Evolutionary conservation across 2,797 vertebrate species (phyloP).

Genomic region (Harpagifer antarcticus): DNA sequence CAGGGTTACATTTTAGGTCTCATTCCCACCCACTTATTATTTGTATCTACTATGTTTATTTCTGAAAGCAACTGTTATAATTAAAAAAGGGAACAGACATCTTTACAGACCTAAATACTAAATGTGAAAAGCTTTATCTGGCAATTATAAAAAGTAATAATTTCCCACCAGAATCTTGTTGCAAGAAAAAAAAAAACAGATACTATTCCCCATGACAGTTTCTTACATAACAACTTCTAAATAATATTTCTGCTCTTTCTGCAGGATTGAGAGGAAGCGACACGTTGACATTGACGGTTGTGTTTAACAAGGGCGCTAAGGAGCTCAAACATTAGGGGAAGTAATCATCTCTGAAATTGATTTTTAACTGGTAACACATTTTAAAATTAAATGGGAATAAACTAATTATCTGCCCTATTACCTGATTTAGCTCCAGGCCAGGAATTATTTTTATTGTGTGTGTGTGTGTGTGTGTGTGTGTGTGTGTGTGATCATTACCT

Average conservation of each 20-base stretch:
- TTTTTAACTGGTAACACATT: slow-evolving; percentile 49
- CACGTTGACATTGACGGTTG: slow-evolving; percentile 21
- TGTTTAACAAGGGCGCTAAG: slow-evolving; percentile 25
- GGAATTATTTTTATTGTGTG: not conserved
- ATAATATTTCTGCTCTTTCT: slow-evolving; percentile 1
- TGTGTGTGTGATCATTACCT: slow-evolving; percentile 78
- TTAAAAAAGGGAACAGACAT: not conserved
- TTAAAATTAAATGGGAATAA: slow-evolving; percentile 54
- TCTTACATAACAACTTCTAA: slow-evolving; percentile 1
- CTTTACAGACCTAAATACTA: not conserved
- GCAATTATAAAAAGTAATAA: not conserved
- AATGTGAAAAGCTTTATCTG: not conserved
- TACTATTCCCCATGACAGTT: not conserved
- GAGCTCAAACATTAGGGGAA: not conserved
- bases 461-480: slow-evolving; percentile 8
- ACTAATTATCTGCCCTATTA: slow-evolving; percentile 43
- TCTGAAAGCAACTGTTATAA: not conserved
- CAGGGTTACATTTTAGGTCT: not conserved
- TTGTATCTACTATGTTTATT: not conserved
- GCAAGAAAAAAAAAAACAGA: not conserved
- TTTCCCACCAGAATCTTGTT: not conserved
- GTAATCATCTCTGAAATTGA: slow-evolving; percentile 59
- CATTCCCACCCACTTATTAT: not conserved
- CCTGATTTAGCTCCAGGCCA: slow-evolving; percentile 24
- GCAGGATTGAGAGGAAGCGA: slow-evolving; percentile 15